These are phyloP conservation scores for Lasiurus cinereus DNA, from an alignment of 2,113 vertebrate species.

Conservation along the genomic window DNA sequence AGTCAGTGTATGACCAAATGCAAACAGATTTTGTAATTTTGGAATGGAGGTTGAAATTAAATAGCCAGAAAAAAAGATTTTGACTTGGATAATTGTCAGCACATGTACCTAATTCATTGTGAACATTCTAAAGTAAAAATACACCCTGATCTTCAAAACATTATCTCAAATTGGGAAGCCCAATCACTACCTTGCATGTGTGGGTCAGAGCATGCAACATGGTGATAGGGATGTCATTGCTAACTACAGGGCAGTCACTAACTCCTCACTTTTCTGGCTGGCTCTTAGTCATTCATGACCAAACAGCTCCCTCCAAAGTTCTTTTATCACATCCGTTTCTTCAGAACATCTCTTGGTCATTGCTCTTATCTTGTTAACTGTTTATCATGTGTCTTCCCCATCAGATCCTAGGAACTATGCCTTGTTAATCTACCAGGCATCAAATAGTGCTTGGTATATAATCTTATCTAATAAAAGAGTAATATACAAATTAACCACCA, in stretches of 20 bases:
- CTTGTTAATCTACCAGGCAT: not conserved
- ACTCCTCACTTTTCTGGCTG: not conserved
- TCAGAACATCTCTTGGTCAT: not conserved
- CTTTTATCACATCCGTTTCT: not conserved
- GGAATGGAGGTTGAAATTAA: not conserved
- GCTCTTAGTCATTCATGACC: not conserved
- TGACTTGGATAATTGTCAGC: not conserved
- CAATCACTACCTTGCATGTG: accelerated
- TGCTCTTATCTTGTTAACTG: not conserved
- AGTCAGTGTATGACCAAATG: not conserved
- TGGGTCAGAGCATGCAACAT: too few species aligned
- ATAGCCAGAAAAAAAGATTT: not conserved
- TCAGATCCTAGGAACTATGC: not conserved
- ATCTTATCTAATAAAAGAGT: too few species aligned
- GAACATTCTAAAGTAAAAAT: not conserved
- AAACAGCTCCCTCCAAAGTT: not conserved
- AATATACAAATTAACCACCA: too few species aligned
- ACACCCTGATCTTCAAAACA: not conserved
- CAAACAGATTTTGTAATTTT: constrained; percentile 15
- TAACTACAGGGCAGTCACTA: not conserved
- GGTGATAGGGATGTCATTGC: not conserved
- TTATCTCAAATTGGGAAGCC: not conserved
- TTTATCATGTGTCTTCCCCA: not conserved
- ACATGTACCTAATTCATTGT: not conserved
- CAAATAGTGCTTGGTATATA: not conserved